A percentile compares a stretch with the other conserved stretches of the same genome.
Evolutionary conservation across 2,113 vertebrate genomes (phyloP).

Genomic region (Hypocryptadius cinnamomeus): DNA sequence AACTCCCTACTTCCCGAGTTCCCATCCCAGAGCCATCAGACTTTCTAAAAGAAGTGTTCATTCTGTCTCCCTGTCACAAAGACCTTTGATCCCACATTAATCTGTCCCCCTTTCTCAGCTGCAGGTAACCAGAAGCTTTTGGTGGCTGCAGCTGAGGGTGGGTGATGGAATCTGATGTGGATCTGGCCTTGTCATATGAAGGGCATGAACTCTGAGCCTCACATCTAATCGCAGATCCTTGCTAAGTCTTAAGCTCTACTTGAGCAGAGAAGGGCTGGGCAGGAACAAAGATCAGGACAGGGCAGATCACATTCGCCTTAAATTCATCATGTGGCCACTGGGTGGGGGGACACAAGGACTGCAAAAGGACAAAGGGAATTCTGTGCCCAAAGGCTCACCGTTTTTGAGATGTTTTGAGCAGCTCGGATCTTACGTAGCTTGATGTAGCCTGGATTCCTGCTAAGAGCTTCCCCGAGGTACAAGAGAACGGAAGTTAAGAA

Average conservation of each 20-base stretch:
- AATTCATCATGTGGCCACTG: slow-evolving; percentile 59
- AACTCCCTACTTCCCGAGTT: not conserved
- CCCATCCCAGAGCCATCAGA: slow-evolving; percentile 62
- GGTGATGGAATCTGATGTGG: slow-evolving; percentile 33
- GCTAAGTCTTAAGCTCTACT: not conserved
- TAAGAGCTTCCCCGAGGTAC: slow-evolving; percentile 84
- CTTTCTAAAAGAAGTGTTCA: slow-evolving; percentile 40
- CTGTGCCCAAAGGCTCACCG: slow-evolving; percentile 61
- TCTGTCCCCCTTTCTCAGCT: slow-evolving; percentile 20
- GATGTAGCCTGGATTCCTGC: slow-evolving; percentile 91
- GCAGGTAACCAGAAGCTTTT: slow-evolving; percentile 30
- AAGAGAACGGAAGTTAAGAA: slow-evolving; percentile 49
- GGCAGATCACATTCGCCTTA: slow-evolving; percentile 72
- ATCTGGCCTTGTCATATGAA: slow-evolving; percentile 18
- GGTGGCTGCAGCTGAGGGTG: not conserved
- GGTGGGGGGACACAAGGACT: not conserved
- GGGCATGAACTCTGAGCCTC: not conserved
- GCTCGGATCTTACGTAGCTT: slow-evolving; percentile 89
- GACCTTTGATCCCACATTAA: not conserved
- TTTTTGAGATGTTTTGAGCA: slow-evolving; percentile 92
- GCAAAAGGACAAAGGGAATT: not conserved
- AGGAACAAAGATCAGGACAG: slow-evolving; percentile 6
- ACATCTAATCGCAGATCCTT: not conserved
- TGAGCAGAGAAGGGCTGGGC: not conserved
- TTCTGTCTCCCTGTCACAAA: not conserved